Base-by-base conservation (phyloP, 1,140 invertebrate species). In the Brachionus koreanus region DNA sequence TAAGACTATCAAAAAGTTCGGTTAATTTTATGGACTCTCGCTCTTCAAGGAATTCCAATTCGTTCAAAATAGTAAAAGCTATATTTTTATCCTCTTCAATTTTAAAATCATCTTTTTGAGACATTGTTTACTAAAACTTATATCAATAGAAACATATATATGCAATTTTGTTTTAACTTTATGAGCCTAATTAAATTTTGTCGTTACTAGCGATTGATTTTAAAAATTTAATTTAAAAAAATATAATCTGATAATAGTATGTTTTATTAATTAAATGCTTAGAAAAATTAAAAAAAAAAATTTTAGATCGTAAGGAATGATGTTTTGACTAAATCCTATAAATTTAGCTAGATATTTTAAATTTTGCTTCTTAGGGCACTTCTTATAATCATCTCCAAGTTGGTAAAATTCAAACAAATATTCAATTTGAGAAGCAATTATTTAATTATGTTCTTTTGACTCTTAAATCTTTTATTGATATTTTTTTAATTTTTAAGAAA, bases 11-110 rank as follows among this genome's bases (percentile, higher is more conserved):
- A 19, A 74, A 74, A 25, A 74, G 69, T 19, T 74, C 19, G 10
- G 69, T 25, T 25, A 74, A 19, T 10, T 74, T 74, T 7, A 74
- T 74, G 0, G 69, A 74, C 5, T 74, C 42, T 25, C 69, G 39
- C 16, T 74, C 69, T 46, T 74, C 69, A 23, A 74, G 43, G 25
- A 74, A 74, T 74, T 74, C 69, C 6, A 74, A 12, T 74, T 74
- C 69, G 25, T 74, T 74, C 19, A 74, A 29, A 74, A 74, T 74
- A 25, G 69, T 74, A 46, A 74, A 74, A 0, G 69, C 69, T 25
- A 74, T n/a, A 25, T 74, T 46, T 1, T 74, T 35, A 29, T 74
- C 69, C 9, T 74, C 69, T 74, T 74, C 69, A 6, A 46, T 23
- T 29, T 46, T 74, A 1, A 74, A 25, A 46, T 39, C 69, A 5